phyloP scores from a whole-genome alignment of 2,797 vertebrate genomes.

The Nyctibius grandis region DNA sequence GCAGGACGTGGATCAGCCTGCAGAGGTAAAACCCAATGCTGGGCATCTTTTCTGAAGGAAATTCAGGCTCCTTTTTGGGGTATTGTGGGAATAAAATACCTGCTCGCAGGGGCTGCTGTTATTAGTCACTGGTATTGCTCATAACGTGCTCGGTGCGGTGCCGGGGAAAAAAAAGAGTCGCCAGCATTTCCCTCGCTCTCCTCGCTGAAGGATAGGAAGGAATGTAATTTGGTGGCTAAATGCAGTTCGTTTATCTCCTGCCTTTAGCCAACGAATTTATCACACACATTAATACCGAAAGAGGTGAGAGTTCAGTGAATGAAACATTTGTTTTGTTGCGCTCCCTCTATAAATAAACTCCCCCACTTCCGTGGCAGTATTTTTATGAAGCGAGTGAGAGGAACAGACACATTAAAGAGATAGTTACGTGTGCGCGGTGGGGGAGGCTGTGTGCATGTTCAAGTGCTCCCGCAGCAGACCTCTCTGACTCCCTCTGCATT shows the following conservation, averaged over 20 bases:
- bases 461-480: not conserved
- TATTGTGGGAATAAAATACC: not conserved
- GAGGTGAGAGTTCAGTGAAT: slow-evolving; percentile 29
- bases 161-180: rapidly evolving
- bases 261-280: slow-evolving; percentile 29
- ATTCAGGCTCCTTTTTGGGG: not conserved
- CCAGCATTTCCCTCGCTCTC: not conserved
- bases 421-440: not conserved
- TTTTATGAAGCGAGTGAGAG: not conserved
- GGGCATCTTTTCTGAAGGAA: not conserved
- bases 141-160: not conserved
- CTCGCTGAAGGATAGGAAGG: not conserved
- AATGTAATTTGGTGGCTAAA: not conserved
- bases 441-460: not conserved
- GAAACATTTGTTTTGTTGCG: slow-evolving; percentile 43
- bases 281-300: slow-evolving; percentile 38
- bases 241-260: slow-evolving; percentile 15
- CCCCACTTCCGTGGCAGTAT: not conserved
- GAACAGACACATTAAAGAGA: not conserved
- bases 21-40: not conserved
- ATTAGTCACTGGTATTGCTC: not conserved
- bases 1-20: not conserved
- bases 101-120: not conserved
- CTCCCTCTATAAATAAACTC: slow-evolving; percentile 42
- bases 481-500: not conserved